Conservation (phyloP, 2,113 vertebrate species). For the Leucosticte australis region DNA sequence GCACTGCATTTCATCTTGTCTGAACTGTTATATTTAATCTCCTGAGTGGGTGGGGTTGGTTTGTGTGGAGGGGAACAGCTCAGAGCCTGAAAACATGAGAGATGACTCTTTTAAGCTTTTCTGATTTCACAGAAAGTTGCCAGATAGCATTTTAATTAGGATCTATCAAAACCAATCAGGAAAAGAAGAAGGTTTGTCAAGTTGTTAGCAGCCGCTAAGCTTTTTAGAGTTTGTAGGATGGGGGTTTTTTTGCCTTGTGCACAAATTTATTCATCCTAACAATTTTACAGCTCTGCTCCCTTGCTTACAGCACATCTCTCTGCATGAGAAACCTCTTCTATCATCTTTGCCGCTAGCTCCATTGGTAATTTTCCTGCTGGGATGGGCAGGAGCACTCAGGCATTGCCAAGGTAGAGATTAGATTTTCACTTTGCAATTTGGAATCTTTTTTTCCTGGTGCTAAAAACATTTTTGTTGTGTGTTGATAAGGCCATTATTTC, state of each 20-base stretch:
- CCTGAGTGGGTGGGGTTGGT: slow-evolving; percentile 7
- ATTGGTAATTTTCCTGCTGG: slow-evolving; percentile 51
- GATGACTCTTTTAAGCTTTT: slow-evolving; percentile 54
- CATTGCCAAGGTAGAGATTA: slow-evolving; percentile 36
- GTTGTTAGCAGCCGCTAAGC: background rate
- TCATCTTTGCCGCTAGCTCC: slow-evolving; percentile 33
- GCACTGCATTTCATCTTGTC: slow-evolving; percentile 53
- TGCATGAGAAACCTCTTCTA: slow-evolving; percentile 59
- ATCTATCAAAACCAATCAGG: slow-evolving; percentile 49
- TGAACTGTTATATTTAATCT: slow-evolving; percentile 34
- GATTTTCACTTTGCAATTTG: slow-evolving; percentile 27
- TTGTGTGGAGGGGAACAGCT: background rate
- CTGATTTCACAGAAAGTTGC: slow-evolving; percentile 22
- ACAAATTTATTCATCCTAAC: slow-evolving; percentile 47
- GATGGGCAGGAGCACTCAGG: slow-evolving; percentile 42
- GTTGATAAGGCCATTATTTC: background rate
- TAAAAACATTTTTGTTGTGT: background rate
- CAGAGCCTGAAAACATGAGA: slow-evolving; percentile 35
- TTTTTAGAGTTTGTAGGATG: background rate
- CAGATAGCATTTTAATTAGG: slow-evolving; percentile 55
- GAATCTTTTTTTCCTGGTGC: background rate
- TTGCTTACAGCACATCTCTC: slow-evolving; percentile 57
- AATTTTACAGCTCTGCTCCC: slow-evolving; percentile 38
- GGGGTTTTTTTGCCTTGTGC: background rate
- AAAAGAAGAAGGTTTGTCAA: slow-evolving; percentile 21